These are phyloP conservation scores for Calosoma granatense DNA, from an alignment of 1,140 invertebrate species.

Conservation along the genomic window DNA sequence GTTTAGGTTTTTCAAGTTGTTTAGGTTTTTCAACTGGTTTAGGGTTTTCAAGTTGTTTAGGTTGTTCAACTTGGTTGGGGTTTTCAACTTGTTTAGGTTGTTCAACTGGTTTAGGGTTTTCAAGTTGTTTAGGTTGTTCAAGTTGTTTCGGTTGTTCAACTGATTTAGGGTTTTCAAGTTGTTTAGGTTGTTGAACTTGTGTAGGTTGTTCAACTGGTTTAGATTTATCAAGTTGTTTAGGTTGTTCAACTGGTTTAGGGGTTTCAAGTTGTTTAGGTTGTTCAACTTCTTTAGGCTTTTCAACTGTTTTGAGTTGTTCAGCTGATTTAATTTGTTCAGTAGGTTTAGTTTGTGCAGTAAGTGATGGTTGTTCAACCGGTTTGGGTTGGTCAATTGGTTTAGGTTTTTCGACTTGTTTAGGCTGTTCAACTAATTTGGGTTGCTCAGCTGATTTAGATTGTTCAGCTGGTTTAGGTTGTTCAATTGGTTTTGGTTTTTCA, in stretches of 20 bases:
- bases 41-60: constrained; percentile 12
- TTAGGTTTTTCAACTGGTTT: constrained; percentile 15
- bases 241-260: constrained; percentile 14
- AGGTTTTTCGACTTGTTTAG: constrained; percentile 19
- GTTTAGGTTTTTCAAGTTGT: constrained; percentile 20
- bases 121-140: constrained; percentile 1
- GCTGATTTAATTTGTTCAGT: constrained; percentile 5
- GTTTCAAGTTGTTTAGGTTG: constrained; percentile 18
- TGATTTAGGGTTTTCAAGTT: constrained; percentile 16
- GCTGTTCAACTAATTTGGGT: constrained; percentile 20
- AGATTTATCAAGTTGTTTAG: constrained; percentile 17
- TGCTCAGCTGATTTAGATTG: constrained; percentile 14
- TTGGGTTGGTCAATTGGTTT: constrained; percentile 13
- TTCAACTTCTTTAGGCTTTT: constrained; percentile 11
- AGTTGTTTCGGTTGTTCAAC: background rate
- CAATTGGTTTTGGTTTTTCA: background rate
- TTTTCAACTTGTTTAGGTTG: constrained; percentile 13
- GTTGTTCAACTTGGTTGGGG: constrained; percentile 8
- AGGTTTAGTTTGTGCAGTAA: constrained; percentile 1
- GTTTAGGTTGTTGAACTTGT: constrained; percentile 15
- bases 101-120: constrained; percentile 10
- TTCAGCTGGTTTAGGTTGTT: background rate
- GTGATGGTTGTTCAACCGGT: constrained; percentile 11
- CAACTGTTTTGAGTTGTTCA: constrained; percentile 9
- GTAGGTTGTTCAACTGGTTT: constrained; percentile 19